Evolutionary conservation across 2,888 invertebrate species (phyloP).

Genomic region (Onchidella celtica): DNA sequence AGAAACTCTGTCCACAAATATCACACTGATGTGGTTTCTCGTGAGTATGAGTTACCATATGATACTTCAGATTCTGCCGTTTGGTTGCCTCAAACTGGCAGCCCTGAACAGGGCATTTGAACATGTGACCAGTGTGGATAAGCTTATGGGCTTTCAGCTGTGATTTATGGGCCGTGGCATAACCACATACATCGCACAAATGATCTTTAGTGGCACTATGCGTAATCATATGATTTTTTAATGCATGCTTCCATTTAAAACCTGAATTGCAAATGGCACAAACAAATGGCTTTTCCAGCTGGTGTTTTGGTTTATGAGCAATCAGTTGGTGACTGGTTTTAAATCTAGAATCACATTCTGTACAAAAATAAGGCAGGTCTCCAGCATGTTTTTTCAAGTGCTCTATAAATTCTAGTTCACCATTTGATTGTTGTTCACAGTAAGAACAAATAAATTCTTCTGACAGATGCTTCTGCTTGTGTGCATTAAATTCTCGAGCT

Average conservation of each 20-base stretch:
- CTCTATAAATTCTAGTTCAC: constrained; percentile 67
- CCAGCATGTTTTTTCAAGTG: constrained; percentile 81
- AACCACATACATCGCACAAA: constrained; percentile 84
- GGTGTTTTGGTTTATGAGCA: constrained; percentile 83
- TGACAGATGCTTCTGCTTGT: constrained; percentile 50
- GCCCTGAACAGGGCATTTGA: constrained; percentile 81
- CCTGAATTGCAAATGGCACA: constrained; percentile 81
- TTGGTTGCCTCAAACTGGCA: constrained; percentile 81
- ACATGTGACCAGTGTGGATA: constrained; percentile 82
- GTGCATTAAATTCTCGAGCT: constrained; percentile 47
- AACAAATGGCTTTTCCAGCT: constrained; percentile 82
- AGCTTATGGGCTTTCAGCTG: constrained; percentile 83
- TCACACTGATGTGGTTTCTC: constrained; percentile 84
- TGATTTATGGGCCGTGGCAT: constrained; percentile 83
- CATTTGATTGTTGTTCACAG: constrained; percentile 76
- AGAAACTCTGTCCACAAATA: constrained; percentile 83
- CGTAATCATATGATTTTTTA: constrained; percentile 80
- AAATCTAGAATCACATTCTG: constrained; percentile 82
- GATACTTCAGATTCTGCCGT: constrained; percentile 83
- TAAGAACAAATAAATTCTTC: constrained; percentile 73
- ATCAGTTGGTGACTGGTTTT: constrained; percentile 81
- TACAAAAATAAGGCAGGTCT: constrained; percentile 82
- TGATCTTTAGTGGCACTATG: constrained; percentile 83
- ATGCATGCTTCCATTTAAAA: constrained; percentile 84
- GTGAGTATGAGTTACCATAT: constrained; percentile 83